phyloP scores from a whole-genome alignment of 2,797 vertebrate genomes.

The Clamator glandarius region DNA sequence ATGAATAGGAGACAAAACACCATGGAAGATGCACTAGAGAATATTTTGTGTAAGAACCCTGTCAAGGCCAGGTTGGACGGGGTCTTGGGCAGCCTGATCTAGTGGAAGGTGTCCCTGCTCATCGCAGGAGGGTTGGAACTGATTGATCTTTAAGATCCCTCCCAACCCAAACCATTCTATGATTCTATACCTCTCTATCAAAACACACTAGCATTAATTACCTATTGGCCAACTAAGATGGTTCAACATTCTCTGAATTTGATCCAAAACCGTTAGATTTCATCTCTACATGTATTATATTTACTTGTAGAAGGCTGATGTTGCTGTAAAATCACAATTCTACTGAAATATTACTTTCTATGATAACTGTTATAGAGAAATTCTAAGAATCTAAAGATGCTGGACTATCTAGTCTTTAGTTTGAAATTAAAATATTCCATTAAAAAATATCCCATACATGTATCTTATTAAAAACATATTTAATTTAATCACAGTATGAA shows the following conservation, averaged over 20 bases:
- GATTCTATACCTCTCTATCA: background rate
- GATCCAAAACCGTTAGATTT: background rate
- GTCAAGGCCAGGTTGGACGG: too few species aligned
- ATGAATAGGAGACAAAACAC: background rate
- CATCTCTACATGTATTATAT: background rate
- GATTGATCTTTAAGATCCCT: too few species aligned
- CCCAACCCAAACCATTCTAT: too few species aligned
- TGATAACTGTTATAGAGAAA: background rate
- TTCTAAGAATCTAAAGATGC: background rate
- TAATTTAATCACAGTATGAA: background rate
- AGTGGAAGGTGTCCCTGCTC: too few species aligned
- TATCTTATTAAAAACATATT: background rate
- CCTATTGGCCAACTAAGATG: background rate
- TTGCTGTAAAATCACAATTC: background rate
- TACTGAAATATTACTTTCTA: background rate
- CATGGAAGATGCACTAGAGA: background rate
- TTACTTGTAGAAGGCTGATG: background rate
- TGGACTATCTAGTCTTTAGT: background rate
- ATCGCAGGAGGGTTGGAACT: too few species aligned
- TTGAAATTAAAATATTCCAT: background rate
- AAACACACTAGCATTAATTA: background rate
- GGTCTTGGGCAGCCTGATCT: too few species aligned
- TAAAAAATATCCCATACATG: background rate
- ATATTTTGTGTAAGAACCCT: background rate
- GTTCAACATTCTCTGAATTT: background rate